Percentiles rank a stretch among this genome's conserved stretches.
These are phyloP conservation scores for Glareola pratincola DNA, from an alignment of 2,113 vertebrate genomes.

Conservation along the genomic window DNA sequence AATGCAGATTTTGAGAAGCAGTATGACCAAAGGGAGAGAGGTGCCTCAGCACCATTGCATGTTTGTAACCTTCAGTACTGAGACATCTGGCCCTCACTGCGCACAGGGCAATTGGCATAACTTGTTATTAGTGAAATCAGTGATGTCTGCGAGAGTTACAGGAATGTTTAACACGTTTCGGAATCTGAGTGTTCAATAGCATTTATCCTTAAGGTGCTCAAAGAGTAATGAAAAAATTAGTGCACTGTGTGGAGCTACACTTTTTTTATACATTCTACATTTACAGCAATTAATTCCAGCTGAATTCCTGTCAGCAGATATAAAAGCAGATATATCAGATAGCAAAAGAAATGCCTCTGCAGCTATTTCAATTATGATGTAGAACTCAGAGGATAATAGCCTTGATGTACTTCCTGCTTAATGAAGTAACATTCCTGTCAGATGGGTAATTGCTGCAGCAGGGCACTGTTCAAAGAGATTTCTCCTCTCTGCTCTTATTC, in stretches of 20 bases:
- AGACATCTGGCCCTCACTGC: not conserved
- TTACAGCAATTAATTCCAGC: slow-evolving; percentile 49
- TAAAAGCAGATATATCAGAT: slow-evolving; percentile 41
- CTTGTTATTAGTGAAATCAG: slow-evolving; percentile 11
- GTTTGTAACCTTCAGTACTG: not conserved
- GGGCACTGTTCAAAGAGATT: slow-evolving; percentile 19
- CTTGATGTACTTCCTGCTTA: slow-evolving; percentile 41
- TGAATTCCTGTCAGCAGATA: slow-evolving; percentile 46
- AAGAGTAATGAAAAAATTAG: slow-evolving; percentile 39
- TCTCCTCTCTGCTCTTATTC: not conserved
- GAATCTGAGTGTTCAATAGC: not conserved
- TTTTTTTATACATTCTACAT: slow-evolving; percentile 19
- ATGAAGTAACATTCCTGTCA: slow-evolving; percentile 40
- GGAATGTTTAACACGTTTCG: slow-evolving; percentile 6
- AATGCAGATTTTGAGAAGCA: not conserved
- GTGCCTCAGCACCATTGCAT: not conserved
- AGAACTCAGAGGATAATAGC: slow-evolving; percentile 15
- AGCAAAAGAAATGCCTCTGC: slow-evolving; percentile 5
- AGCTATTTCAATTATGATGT: slow-evolving; percentile 38
- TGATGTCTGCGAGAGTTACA: not conserved
- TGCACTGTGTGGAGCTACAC: not conserved
- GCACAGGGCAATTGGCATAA: not conserved
- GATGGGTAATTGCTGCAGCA: slow-evolving; percentile 17
- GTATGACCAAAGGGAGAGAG: not conserved
- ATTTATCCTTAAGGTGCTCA: slow-evolving; percentile 8